A percentile compares a stretch with the other conserved stretches of the same genome.
phyloP scores from a whole-genome alignment of 1,140 invertebrate genomes.

The Cyphomyrmex costatus region DNA sequence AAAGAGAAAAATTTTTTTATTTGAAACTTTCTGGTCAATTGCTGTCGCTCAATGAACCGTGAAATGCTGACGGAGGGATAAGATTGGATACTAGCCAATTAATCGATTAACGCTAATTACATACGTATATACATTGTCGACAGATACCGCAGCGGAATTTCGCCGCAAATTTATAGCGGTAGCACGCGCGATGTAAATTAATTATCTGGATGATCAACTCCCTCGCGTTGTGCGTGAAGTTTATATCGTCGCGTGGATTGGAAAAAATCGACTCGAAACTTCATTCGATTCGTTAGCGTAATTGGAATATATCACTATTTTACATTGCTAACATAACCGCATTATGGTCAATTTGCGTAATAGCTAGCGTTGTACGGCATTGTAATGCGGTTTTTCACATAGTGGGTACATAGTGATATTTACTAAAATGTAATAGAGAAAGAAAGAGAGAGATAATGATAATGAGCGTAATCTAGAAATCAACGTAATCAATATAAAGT shows the following conservation, averaged over 20 bases:
- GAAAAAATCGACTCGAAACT: conserved; percentile 35
- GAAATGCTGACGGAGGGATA: background rate
- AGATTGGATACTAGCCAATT: conserved; percentile 62
- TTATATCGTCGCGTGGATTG: conserved; percentile 11
- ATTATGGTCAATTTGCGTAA: conserved; percentile 48
- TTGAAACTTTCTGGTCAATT: background rate
- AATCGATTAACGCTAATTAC: conserved; percentile 66
- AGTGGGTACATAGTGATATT: background rate
- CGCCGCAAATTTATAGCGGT: conserved; percentile 55
- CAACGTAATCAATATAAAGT: conserved; percentile 34
- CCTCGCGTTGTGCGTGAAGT: conserved; percentile 17
- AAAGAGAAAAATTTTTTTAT: background rate
- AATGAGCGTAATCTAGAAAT: conserved; percentile 12
- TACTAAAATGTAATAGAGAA: background rate
- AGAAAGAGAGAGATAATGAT: background rate
- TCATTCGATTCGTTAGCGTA: conserved; percentile 39
- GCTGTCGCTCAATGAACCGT: background rate
- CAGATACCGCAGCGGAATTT: conserved; percentile 43
- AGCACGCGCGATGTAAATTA: conserved; percentile 54
- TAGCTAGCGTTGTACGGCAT: background rate
- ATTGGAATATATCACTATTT: conserved; percentile 42
- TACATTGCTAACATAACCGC: conserved; percentile 15
- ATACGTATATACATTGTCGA: conserved; percentile 4
- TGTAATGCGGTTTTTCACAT: conserved; percentile 20
- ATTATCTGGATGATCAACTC: conserved; percentile 59